Percentiles rank a stretch among this genome's conserved stretches.
Conservation (phyloP, 2,113 vertebrate species). For the Sinocyclocheilus grahami region DNA sequence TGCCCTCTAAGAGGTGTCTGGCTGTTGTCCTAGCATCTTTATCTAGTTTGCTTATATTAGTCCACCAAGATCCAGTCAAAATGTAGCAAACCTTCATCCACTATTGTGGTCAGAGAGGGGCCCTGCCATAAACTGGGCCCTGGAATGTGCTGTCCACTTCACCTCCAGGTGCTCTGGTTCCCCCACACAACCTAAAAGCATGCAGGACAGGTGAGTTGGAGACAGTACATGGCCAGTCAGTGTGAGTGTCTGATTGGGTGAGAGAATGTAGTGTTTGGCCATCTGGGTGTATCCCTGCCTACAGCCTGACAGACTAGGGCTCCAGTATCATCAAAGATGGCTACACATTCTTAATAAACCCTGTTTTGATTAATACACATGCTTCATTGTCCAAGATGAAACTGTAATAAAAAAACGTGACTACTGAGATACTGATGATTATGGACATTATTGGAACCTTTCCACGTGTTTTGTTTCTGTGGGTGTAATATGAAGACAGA, state of each 20-base stretch:
- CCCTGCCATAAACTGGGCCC: too few relatives aligned
- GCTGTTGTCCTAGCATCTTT: too few relatives aligned
- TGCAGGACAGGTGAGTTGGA: too few relatives aligned
- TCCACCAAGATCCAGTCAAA: too few relatives aligned
- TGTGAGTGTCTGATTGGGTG: neutral
- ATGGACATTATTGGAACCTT: neutral
- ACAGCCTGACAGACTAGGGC: neutral
- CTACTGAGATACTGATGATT: neutral
- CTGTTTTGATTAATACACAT: neutral
- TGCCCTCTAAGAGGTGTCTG: too few relatives aligned
- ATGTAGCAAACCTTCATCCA: too few relatives aligned
- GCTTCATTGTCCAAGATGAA: neutral
- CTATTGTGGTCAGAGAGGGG: too few relatives aligned
- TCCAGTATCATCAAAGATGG: neutral
- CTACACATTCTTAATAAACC: neutral
- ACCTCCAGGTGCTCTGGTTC: too few relatives aligned
- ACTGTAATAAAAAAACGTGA: neutral
- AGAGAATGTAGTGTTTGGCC: neutral
- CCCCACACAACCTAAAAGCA: too few relatives aligned
- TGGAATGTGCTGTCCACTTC: too few relatives aligned
- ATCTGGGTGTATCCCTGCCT: neutral
- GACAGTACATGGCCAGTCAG: neutral
- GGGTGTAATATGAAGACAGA: neutral
- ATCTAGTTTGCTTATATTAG: too few relatives aligned
- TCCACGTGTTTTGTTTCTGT: slow-evolving; percentile 17